A percentile compares a stretch with the other conserved stretches of the same genome.
Conservation (phyloP, 2,888 invertebrate species). For the Cryptosula pallasiana region DNA sequence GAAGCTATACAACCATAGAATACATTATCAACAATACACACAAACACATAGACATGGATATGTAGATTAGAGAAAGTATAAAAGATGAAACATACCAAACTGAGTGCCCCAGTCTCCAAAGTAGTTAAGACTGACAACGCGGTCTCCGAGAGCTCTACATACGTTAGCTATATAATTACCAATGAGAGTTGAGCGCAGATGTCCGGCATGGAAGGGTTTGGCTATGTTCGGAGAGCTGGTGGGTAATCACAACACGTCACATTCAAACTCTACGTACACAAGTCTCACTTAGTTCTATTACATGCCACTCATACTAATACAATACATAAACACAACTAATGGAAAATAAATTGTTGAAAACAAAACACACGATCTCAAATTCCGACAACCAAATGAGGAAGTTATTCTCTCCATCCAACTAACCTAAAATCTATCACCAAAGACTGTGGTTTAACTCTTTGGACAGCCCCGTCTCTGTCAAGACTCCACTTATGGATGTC, state of each 20-base stretch:
- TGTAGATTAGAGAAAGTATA: too few species aligned
- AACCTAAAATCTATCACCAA: slow-evolving; percentile 1
- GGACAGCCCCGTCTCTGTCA: background rate
- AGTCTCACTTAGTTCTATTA: too few species aligned
- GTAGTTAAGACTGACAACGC: slow-evolving; percentile 80
- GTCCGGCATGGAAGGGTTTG: slow-evolving; percentile 96
- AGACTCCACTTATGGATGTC: slow-evolving; percentile 4
- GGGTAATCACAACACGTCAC: background rate
- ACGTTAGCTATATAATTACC: slow-evolving; percentile 86
- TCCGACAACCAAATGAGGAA: too few species aligned
- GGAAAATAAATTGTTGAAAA: too few species aligned
- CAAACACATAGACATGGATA: too few species aligned
- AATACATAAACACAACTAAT: too few species aligned
- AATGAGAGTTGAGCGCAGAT: slow-evolving; percentile 89
- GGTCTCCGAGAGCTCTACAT: slow-evolving; percentile 66
- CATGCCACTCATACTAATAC: too few species aligned
- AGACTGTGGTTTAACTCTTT: background rate
- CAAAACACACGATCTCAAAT: too few species aligned
- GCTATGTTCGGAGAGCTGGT: slow-evolving; percentile 92
- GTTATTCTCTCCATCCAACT: too few species aligned
- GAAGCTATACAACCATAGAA: too few species aligned
- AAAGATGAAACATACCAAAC: slow-evolving; percentile 71
- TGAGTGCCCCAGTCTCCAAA: slow-evolving; percentile 99
- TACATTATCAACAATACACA: too few species aligned
- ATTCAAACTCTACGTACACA: too few species aligned